Conservation (phyloP, 2,797 vertebrate genomes). For the Diglossa cyanea region DNA sequence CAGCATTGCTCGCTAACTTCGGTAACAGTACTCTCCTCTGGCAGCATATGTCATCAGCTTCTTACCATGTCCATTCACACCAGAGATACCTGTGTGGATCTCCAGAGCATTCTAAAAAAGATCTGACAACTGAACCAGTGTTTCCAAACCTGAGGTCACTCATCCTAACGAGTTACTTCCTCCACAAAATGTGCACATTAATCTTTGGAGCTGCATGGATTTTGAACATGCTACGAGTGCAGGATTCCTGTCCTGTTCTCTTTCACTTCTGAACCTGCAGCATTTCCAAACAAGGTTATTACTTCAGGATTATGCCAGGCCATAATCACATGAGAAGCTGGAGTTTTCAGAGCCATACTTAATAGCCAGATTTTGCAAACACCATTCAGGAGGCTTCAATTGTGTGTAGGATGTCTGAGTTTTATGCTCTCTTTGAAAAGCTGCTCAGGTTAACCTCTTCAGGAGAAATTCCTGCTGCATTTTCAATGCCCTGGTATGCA, state of each 20-base stretch:
- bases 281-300: background rate
- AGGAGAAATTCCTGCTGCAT: background rate
- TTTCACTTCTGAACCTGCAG: background rate
- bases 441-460: background rate
- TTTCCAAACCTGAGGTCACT: background rate
- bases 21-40: background rate
- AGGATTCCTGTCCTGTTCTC: background rate
- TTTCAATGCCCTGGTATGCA: background rate
- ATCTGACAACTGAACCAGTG: background rate
- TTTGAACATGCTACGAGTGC: background rate
- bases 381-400: background rate
- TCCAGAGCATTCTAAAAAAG: background rate
- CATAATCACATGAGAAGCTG: background rate
- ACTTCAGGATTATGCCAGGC: background rate
- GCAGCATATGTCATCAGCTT: background rate
- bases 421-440: background rate
- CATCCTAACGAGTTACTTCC: background rate
- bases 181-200: background rate
- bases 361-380: background rate
- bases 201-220: background rate
- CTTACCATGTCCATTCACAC: background rate
- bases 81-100: background rate
- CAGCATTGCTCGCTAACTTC: background rate
- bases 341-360: fast-evolving
- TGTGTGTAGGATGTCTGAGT: background rate